A percentile compares a stretch with the other conserved stretches of the same genome.
Evolutionary conservation across 2,113 vertebrate genomes (phyloP).

Genomic region (Peromyscus polionotus): DNA sequence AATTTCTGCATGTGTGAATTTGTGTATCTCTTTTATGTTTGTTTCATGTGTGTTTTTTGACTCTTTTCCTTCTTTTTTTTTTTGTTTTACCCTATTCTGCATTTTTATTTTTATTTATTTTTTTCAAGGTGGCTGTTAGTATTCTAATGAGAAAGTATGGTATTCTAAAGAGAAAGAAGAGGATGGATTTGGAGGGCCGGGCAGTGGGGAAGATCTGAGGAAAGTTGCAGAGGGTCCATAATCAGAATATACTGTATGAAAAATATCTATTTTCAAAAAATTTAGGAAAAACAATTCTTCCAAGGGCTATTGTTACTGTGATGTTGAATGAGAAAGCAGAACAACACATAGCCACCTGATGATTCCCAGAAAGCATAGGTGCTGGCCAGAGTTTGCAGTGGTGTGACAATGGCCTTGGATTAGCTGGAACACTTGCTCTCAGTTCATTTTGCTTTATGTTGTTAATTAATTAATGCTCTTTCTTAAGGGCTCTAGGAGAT

Average conservation of each 20-base stretch:
- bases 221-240: neutral
- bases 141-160: neutral
- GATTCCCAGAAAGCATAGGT: neutral
- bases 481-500: neutral
- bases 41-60: neutral
- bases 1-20: neutral
- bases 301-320: neutral
- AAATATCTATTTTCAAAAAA: neutral
- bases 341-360: neutral
- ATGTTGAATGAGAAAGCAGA: neutral
- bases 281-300: neutral
- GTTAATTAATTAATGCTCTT: neutral
- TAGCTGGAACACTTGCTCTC: neutral
- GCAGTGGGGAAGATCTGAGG: neutral
- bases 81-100: neutral
- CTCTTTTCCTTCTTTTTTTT: neutral
- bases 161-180: neutral
- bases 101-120: neutral
- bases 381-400: neutral
- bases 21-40: neutral
- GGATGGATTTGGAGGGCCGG: accelerated
- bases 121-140: neutral
- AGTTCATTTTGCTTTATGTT: neutral
- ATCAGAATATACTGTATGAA: neutral
- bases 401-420: neutral